phyloP scores from a whole-genome alignment of 2,888 invertebrate species.

The Mantis religiosa region DNA sequence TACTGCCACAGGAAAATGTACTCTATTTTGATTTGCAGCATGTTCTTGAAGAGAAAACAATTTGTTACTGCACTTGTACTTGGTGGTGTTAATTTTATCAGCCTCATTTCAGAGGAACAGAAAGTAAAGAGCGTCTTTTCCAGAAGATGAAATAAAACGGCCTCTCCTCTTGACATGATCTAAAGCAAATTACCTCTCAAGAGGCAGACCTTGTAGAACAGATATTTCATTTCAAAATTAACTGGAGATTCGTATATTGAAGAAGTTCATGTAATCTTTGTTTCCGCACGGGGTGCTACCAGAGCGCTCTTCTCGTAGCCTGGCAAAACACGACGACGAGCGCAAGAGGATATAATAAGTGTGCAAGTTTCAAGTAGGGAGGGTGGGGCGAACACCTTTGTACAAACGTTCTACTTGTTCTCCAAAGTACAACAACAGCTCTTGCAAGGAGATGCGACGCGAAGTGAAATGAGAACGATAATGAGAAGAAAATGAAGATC shows the following conservation, averaged over 20 bases:
- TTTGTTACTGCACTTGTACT: no score
- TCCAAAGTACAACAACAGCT: neutral
- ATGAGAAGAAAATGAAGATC: neutral
- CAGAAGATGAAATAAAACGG: neutral
- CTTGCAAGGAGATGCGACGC: neutral
- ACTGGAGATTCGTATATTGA: neutral
- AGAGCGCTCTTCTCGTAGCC: neutral
- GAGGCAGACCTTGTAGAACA: neutral
- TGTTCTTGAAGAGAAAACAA: no score
- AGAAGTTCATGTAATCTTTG: neutral
- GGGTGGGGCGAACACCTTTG: neutral
- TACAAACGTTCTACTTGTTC: neutral
- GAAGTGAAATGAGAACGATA: neutral
- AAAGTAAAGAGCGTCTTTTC: neutral
- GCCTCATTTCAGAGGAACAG: neutral
- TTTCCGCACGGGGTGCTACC: neutral
- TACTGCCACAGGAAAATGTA: no score
- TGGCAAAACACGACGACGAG: neutral
- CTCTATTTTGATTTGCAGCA: no score
- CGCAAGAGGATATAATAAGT: neutral
- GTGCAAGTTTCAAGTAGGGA: neutral
- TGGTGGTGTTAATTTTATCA: neutral
- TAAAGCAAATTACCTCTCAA: neutral
- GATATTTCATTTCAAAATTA: neutral
- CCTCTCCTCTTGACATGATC: neutral